Percentiles rank a stretch among this genome's conserved stretches.
phyloP scores from a whole-genome alignment of 2,797 vertebrate species.

The Syngnathus acus region DNA sequence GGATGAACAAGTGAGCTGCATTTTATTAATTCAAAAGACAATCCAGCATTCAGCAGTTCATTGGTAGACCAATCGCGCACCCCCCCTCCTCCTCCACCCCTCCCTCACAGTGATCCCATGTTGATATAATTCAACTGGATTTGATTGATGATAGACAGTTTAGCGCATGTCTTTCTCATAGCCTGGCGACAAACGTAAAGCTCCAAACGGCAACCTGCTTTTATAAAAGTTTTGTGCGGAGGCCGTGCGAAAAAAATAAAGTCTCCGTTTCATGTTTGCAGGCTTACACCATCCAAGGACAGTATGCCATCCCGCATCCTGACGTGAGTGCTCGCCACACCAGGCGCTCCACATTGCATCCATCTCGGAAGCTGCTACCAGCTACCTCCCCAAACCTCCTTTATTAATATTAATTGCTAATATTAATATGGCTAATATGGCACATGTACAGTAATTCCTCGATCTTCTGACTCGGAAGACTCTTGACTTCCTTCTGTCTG shows the following conservation, averaged over 20 bases:
- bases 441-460: slow-evolving; percentile 45
- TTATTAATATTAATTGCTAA: slow-evolving; percentile 93
- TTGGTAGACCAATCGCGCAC: slow-evolving; percentile 18
- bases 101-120: slow-evolving; percentile 41
- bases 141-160: slow-evolving; percentile 49
- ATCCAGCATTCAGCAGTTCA: slow-evolving; percentile 1
- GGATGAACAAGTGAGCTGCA: too few relatives aligned
- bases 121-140: slow-evolving; percentile 66
- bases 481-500: slow-evolving; percentile 58
- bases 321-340: slow-evolving; percentile 82
- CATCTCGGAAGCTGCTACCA: slow-evolving; percentile 27
- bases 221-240: background rate
- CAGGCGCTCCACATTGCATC: slow-evolving; percentile 31
- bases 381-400: slow-evolving; percentile 38
- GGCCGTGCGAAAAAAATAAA: slow-evolving; percentile 12
- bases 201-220: too few relatives aligned
- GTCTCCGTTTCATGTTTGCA: slow-evolving; percentile 57
- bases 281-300: slow-evolving; percentile 98
- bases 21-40: background rate
- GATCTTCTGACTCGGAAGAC: slow-evolving; percentile 59
- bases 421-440: slow-evolving; percentile 76
- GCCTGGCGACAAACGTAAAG: background rate
- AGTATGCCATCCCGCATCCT: slow-evolving; percentile 97
- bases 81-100: slow-evolving; percentile 15
- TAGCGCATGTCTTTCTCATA: slow-evolving; percentile 36